phyloP scores from a whole-genome alignment of 1,140 invertebrate species.

The Neodiprion virginianus region DNA sequence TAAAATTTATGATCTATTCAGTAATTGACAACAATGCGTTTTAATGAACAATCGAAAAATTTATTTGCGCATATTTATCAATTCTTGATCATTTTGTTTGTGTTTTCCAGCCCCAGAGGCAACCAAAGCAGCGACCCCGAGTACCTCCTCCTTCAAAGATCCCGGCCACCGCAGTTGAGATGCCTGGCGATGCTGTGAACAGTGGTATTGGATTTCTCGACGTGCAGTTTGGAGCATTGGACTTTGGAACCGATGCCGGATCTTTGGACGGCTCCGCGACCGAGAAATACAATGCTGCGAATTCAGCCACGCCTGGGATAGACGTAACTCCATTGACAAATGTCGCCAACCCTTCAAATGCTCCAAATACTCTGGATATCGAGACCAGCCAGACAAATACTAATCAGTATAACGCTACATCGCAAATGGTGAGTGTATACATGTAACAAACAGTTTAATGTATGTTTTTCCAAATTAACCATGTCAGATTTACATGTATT shows the following conservation, averaged over 20 bases:
- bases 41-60: conserved; percentile 11
- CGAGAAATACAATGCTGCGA: conserved; percentile 58
- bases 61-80: conserved; percentile 3
- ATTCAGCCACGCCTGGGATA: conserved; percentile 42
- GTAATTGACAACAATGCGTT: neutral
- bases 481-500: conserved; percentile 19
- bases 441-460: neutral
- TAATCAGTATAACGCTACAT: conserved; percentile 47
- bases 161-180: conserved; percentile 92
- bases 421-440: conserved; percentile 49
- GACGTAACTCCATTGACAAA: conserved; percentile 50
- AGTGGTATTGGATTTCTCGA: conserved; percentile 81
- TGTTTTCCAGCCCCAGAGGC: conserved; percentile 62
- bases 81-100: conserved; percentile 20
- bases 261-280: conserved; percentile 62
- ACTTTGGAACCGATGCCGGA: conserved; percentile 77
- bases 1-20: conserved; percentile 29
- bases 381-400: conserved; percentile 49
- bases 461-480: neutral
- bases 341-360: conserved; percentile 44
- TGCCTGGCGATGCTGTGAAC: conserved; percentile 85
- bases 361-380: conserved; percentile 51
- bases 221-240: conserved; percentile 92
- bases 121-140: conserved; percentile 78
- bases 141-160: conserved; percentile 94